Percentiles rank a stretch among this genome's conserved stretches.
Conservation (phyloP, 2,113 vertebrate species). For the Protomyctophum bolini region DNA sequence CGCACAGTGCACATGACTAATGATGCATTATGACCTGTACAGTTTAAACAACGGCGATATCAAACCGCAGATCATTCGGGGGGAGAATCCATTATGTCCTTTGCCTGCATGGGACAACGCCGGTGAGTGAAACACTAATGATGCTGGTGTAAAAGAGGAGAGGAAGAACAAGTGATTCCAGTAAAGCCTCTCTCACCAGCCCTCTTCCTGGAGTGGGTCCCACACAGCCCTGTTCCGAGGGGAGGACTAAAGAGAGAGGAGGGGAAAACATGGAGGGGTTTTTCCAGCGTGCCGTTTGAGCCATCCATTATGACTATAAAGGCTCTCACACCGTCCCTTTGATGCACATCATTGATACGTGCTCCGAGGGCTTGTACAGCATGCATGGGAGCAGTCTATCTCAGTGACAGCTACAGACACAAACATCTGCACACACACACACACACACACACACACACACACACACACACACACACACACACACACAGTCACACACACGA, state of each 20-base stretch:
- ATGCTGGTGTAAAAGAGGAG: slow-evolving; percentile 35
- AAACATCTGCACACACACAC: slow-evolving; percentile 4
- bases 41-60: too few species aligned
- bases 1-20: too few species aligned
- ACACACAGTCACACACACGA: background rate
- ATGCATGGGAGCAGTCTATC: slow-evolving; percentile 66
- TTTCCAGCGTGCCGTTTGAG: slow-evolving; percentile 61
- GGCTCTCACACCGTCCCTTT: slow-evolving; percentile 58
- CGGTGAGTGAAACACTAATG: slow-evolving; percentile 57
- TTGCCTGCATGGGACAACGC: slow-evolving; percentile 19
- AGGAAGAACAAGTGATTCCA: slow-evolving; percentile 39
- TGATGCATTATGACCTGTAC: too few species aligned
- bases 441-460: slow-evolving; percentile 19
- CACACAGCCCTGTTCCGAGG: slow-evolving; percentile 53
- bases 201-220: slow-evolving; percentile 57
- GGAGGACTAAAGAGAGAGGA: slow-evolving; percentile 61
- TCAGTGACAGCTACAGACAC: slow-evolving; percentile 55
- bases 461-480: slow-evolving; percentile 41
- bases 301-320: slow-evolving; percentile 62
- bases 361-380: slow-evolving; percentile 56
- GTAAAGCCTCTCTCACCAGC: slow-evolving; percentile 31
- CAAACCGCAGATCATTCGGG: too few species aligned
- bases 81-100: too few species aligned
- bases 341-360: slow-evolving; percentile 61
- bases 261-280: slow-evolving; percentile 53